phyloP scores from a whole-genome alignment of 1,140 invertebrate genomes.

The Heliconius eleuchia region DNA sequence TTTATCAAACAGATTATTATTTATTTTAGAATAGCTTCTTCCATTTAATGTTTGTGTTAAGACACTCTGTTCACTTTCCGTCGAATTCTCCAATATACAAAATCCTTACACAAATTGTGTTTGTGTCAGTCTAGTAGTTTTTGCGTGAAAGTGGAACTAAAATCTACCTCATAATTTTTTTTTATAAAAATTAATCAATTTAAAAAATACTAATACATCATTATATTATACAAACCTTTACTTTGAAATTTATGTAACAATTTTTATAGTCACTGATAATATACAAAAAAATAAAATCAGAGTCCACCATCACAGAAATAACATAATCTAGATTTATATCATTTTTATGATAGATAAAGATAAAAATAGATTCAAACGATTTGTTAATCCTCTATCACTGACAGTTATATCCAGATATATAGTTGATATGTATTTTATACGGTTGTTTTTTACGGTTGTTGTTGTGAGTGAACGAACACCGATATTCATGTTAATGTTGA shows the following conservation, averaged over 20 bases:
- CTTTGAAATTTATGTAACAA: too few relatives aligned
- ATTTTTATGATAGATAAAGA: constrained; percentile 9
- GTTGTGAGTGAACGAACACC: not conserved
- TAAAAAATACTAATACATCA: too few relatives aligned
- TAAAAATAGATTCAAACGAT: constrained; percentile 24
- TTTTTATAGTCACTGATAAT: too few relatives aligned
- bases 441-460: not conserved
- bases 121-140: too few relatives aligned
- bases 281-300: not conserved
- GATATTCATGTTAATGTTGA: constrained; percentile 56
- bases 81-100: too few relatives aligned
- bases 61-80: too few relatives aligned
- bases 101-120: too few relatives aligned
- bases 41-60: too few relatives aligned
- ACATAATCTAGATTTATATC: not conserved
- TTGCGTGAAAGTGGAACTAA: too few relatives aligned
- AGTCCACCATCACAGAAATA: not conserved
- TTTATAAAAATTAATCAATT: too few relatives aligned
- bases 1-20: not conserved
- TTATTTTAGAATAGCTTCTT: not conserved
- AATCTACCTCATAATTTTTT: too few relatives aligned
- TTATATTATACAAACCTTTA: too few relatives aligned
- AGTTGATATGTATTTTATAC: not conserved
- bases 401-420: not conserved
- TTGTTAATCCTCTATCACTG: constrained; percentile 20